A percentile compares a stretch with the other conserved stretches of the same genome.
These are phyloP conservation scores for Premnoplex brunnescens DNA, from an alignment of 2,797 vertebrate genomes.

Conservation along the genomic window DNA sequence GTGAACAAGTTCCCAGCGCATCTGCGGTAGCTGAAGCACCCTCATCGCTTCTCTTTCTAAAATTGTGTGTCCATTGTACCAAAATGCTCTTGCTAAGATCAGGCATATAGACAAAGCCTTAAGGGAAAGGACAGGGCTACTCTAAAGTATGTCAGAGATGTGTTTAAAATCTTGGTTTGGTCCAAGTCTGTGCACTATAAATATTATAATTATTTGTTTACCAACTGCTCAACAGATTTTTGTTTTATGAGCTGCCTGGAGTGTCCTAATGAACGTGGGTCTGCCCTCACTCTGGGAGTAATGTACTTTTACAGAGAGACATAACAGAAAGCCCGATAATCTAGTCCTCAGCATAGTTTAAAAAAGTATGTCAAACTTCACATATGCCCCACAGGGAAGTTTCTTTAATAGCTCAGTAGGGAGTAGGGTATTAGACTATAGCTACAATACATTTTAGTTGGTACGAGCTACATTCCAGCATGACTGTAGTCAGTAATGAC, in stretches of 20 bases:
- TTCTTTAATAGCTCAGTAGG: slow-evolving; percentile 15
- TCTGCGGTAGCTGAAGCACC: not conserved
- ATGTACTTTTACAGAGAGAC: not conserved
- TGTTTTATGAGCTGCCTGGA: slow-evolving; percentile 54
- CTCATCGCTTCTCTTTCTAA: not conserved
- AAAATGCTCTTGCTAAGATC: not conserved
- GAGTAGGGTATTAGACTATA: slow-evolving; percentile 1
- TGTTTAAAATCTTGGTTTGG: not conserved
- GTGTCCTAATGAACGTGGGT: slow-evolving; percentile 16
- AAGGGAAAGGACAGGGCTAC: not conserved
- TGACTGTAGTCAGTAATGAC: not conserved
- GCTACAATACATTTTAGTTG: slow-evolving; percentile 1
- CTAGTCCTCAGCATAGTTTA: not conserved
- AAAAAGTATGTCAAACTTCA: not conserved
- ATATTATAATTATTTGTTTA: slow-evolving; percentile 39
- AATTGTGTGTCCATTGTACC: not conserved
- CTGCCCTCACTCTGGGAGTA: not conserved
- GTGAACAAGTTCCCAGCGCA: not conserved
- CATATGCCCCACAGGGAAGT: not conserved
- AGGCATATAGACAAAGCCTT: not conserved
- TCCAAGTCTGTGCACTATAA: not conserved
- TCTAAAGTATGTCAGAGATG: not conserved
- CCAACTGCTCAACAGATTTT: not conserved
- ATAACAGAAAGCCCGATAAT: not conserved
- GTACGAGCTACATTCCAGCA: slow-evolving; percentile 4